Evolutionary conservation across 35 echinoderm and acorn worm species (phyloP).

Genomic region (Diadema setosum): DNA sequence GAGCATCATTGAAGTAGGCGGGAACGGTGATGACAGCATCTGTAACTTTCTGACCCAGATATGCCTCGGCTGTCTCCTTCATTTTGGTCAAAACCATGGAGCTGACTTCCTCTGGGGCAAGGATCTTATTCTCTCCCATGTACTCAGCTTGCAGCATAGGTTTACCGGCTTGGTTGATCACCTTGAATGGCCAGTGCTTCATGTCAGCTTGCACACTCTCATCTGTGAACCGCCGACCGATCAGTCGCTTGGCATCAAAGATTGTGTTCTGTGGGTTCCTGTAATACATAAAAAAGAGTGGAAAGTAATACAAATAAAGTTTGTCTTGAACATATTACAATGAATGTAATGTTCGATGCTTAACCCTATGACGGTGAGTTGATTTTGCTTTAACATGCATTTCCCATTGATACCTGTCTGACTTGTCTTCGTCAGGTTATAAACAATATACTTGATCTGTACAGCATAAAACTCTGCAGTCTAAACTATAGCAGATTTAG

Average conservation of each 20-base stretch:
- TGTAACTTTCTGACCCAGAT: constrained; percentile 32
- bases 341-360: no score
- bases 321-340: no score
- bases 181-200: constrained; percentile 74
- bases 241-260: constrained; percentile 86
- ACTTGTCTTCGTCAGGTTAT: no score
- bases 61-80: constrained; percentile 71
- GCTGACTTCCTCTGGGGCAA: constrained; percentile 75
- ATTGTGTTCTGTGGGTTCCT: constrained; percentile 79
- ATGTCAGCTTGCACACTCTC: constrained; percentile 57
- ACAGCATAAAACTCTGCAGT: no score
- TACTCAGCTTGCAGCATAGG: constrained; percentile 54
- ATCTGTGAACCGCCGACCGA: constrained; percentile 60
- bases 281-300: background rate
- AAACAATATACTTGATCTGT: no score
- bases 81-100: constrained; percentile 74
- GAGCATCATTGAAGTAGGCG: constrained; percentile 51
- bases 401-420: no score
- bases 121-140: constrained; percentile 66
- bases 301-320: background rate
- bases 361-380: no score
- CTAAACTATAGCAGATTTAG: no score
- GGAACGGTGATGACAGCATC: constrained; percentile 73
- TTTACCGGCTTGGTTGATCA: constrained; percentile 41
- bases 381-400: no score